These are phyloP conservation scores for Amphilophus citrinellus DNA, from an alignment of 2,113 vertebrate genomes.

Conservation along the genomic window DNA sequence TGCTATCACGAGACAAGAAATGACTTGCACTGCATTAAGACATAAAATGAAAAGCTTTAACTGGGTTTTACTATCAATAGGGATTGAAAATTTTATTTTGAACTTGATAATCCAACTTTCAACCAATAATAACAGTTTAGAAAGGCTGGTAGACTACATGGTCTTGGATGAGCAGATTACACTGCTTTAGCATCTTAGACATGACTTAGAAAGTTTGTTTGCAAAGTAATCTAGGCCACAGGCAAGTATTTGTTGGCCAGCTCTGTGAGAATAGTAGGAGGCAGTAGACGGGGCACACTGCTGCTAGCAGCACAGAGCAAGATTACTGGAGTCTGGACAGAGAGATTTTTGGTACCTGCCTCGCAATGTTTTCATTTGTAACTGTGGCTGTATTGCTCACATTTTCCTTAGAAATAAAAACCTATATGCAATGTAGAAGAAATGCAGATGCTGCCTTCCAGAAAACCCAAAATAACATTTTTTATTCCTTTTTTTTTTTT, in stretches of 20 bases:
- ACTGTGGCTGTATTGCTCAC: slow-evolving; percentile 10
- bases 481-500: not conserved
- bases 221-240: slow-evolving; percentile 66
- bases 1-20: slow-evolving; percentile 9
- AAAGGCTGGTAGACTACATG: not conserved
- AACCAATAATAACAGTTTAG: slow-evolving; percentile 9
- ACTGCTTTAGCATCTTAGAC: slow-evolving; percentile 40
- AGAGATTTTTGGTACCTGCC: slow-evolving; percentile 49
- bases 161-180: slow-evolving; percentile 42
- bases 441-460: not conserved
- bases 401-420: not conserved
- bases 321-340: slow-evolving; percentile 55
- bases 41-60: slow-evolving; percentile 1
- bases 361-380: slow-evolving; percentile 41
- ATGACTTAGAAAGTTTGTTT: slow-evolving; percentile 50
- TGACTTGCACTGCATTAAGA: not conserved
- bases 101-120: slow-evolving; percentile 7
- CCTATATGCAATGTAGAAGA: not conserved
- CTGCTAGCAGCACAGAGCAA: slow-evolving; percentile 56
- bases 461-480: not conserved
- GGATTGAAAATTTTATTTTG: not conserved
- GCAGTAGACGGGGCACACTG: slow-evolving; percentile 35
- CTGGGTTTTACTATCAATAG: not conserved
- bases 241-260: slow-evolving; percentile 57
- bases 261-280: slow-evolving; percentile 55